These are phyloP conservation scores for Cephus nigrinus DNA, from an alignment of 2,888 invertebrate genomes.

Conservation along the genomic window DNA sequence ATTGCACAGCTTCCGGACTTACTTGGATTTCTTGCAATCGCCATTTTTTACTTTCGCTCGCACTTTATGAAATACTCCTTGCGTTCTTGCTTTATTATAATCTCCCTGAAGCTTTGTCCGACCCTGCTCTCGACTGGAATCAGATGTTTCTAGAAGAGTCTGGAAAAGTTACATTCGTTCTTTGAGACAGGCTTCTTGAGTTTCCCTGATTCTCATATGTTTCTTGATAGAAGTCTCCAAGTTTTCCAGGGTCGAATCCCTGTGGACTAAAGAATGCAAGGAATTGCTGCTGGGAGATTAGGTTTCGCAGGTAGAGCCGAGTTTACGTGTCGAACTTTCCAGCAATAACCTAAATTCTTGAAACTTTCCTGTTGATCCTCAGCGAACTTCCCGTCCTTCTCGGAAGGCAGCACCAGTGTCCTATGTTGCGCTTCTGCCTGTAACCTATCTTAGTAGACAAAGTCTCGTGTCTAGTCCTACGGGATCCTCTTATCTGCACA, in stretches of 20 bases:
- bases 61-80: neutral
- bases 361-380: conserved; percentile 1
- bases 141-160: neutral
- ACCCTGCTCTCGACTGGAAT: neutral
- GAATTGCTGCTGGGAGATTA: neutral
- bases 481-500: neutral
- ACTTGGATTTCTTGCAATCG: neutral
- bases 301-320: neutral
- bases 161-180: neutral
- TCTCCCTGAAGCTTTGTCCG: neutral
- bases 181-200: neutral
- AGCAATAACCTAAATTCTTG: neutral
- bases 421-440: neutral
- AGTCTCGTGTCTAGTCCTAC: neutral
- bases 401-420: neutral
- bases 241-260: neutral
- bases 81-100: neutral
- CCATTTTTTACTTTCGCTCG: neutral
- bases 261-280: neutral
- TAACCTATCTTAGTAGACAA: neutral
- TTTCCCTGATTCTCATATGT: neutral
- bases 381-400: neutral
- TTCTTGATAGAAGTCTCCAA: neutral
- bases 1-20: neutral
- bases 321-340: neutral